Evolutionary conservation across 2,797 vertebrate species (phyloP), one percentile per base, ranked within the genome.

Genomic region (Clarias fuscus): DNA sequence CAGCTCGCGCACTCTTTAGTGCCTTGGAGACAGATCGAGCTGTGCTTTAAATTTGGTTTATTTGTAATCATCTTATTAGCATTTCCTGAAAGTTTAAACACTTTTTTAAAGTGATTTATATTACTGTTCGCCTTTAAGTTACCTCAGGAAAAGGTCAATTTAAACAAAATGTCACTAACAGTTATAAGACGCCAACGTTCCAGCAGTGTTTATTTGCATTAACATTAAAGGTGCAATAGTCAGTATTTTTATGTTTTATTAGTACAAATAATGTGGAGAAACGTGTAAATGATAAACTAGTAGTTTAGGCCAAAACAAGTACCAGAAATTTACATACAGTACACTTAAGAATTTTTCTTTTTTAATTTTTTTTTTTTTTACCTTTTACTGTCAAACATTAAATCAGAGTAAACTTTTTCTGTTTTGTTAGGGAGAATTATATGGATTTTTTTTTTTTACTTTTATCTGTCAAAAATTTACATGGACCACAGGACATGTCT

Each of bases 1-100:
- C 73, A 61, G 88, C 86, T 62, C 82, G 58, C 37, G 84, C 83
- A 75, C 82, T 37, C 86, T 72, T 85, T 11, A 27, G 13, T 58
- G 13, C 58, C 20, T 15, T 18, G n/a, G 40, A 5, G 40, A 64
- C 59, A 17, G 4, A 17, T 18, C 43, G 30, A 64, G 5, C 10
- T 24, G 33, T 2, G 8, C 14, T 40, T 6, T 59, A 33, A 53
- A 61, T 37, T 7, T 7, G 4, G 2, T 0, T 7, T 33, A 37
- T 61, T 64, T 80, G 1, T 65, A 40, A 27, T 48, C 10, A 53
- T 13, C 11, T 64, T 0, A 43, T 80, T 17, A 8, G n/a, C 37
- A 65, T 43, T 27, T 24, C 15, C 27, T 7, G 20, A 20, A 4
- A 11, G 7, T 8, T 24, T 78, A 37, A 61, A 24, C 27, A 14